Evolutionary conservation across 2,888 invertebrate genomes (phyloP).

Genomic region (Calameuta pallipes): DNA sequence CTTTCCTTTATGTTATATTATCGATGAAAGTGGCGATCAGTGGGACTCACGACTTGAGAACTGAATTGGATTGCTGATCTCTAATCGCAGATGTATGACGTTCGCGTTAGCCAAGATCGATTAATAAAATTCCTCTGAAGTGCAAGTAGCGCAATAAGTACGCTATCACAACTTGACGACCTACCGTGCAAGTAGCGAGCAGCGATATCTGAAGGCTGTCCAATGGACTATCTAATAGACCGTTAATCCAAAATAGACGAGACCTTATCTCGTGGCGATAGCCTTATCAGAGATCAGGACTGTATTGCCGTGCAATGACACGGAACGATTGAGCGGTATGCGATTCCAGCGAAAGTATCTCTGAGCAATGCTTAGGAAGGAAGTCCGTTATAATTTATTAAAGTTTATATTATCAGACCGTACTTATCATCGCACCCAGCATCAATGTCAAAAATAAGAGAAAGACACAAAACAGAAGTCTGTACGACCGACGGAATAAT

Average conservation of each 20-base stretch:
- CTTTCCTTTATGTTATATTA: not conserved
- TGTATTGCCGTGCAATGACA: conserved; percentile 3
- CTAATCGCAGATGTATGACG: not conserved
- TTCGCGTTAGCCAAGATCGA: not conserved
- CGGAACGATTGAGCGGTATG: not conserved
- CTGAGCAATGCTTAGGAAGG: not conserved
- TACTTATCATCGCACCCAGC: not conserved
- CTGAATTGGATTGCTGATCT: not conserved
- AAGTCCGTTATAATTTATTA: not conserved
- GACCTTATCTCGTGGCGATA: conserved; percentile 15
- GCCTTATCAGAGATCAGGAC: conserved; percentile 4
- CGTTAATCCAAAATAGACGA: conserved; percentile 10
- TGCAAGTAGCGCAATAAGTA: not conserved
- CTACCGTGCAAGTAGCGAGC: conserved; percentile 13
- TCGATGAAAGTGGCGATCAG: not conserved
- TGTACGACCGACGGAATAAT: too few species aligned
- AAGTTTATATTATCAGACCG: not conserved
- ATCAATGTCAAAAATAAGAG: not conserved
- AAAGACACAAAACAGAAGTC: not conserved
- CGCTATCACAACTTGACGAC: conserved; percentile 1
- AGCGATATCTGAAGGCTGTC: conserved; percentile 12
- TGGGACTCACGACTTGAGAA: not conserved
- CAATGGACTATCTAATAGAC: conserved; percentile 14
- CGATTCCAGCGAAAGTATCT: not conserved
- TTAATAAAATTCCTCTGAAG: conserved; percentile 8